Conservation (phyloP, 2,888 invertebrate species). For the Teleogryllus oceanicus region DNA sequence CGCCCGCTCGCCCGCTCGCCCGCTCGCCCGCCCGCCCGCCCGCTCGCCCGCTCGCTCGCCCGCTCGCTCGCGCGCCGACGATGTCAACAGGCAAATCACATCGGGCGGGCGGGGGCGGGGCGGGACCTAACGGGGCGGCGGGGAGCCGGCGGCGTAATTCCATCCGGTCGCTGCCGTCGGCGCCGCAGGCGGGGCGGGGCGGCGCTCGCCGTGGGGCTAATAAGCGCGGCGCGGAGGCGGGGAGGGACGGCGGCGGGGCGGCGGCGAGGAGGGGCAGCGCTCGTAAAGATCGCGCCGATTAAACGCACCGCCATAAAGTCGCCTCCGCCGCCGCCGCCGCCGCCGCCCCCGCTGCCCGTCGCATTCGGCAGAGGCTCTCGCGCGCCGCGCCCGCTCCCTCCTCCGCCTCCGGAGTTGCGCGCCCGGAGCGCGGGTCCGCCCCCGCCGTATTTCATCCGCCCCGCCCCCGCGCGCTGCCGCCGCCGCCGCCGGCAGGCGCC, state of each 20-base stretch:
- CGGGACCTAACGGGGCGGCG: not conserved
- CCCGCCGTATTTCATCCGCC: conserved; percentile 18
- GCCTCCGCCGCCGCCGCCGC: not conserved
- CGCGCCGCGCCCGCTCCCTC: not conserved
- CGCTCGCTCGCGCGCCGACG: not conserved
- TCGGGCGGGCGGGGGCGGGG: not conserved
- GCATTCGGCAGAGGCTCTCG: not conserved
- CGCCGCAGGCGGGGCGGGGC: not conserved
- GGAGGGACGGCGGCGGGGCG: not conserved
- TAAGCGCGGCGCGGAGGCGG: not conserved
- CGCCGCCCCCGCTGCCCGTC: not conserved
- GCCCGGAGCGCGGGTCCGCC: not conserved
- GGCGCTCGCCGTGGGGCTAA: conserved; percentile 9
- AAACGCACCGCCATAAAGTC: conserved; percentile 18
- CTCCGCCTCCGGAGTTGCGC: not conserved
- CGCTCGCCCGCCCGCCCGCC: not conserved
- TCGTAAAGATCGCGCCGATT: conserved; percentile 18
- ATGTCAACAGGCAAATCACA: conserved; percentile 18
- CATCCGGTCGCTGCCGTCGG: not conserved
- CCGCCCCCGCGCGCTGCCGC: not conserved
- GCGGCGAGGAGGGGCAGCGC: not conserved
- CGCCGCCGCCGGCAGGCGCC: not conserved
- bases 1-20: not conserved
- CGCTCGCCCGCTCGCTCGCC: not conserved
- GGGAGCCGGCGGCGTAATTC: not conserved